Evolutionary conservation across 2,888 invertebrate genomes (phyloP), one percentile per base, ranked within the genome.

Genomic region (Tipula helvola): DNA sequence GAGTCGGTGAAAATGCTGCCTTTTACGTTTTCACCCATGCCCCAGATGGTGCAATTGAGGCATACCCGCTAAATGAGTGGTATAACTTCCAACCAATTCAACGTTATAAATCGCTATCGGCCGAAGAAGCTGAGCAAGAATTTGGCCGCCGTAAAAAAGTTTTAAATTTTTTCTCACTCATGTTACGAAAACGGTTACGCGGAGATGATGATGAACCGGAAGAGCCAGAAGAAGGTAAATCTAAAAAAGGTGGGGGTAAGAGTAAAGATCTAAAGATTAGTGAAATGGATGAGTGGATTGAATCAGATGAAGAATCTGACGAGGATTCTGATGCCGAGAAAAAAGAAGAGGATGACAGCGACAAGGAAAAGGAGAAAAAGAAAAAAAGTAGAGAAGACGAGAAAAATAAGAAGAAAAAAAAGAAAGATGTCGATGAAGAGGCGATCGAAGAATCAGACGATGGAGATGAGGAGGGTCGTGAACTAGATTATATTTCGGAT

Each of bases 11-110:
- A 91, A 99, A 99, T 91, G 96, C 99, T 0, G 97, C 99, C 0
- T 99, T 98, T 91, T 99, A 98, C 91, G 97, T 99, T 13, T 99
- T 99, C 90, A 98, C 98, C 0, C 98, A 99, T 91, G 97, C 97
- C 0, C 94, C 96, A 0, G 98, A 98, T 91, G 98, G 98, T 10
- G 96, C 96, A 0, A 98, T 99, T 90, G 98, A 99, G 91, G 99
- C 99, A 0, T 97, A 96, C 91, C 98, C 98, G 0, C 93, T 99
- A 8, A 96, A 97, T 87, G 99, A 99, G 92, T 99, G 98, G 98
- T 92, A 92, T 87, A 92, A 92, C 87, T 92, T 92, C 57, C 92
- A 92, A 88, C 92, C 92, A 3, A 91, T 92, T 87, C 91, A 92
- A 87, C 90, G 92, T 86, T 99, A 99, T 91, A 99, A 99, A 91